These are phyloP conservation scores for Orthosia cruda DNA, from an alignment of 2,888 invertebrate genomes.

Conservation along the genomic window DNA sequence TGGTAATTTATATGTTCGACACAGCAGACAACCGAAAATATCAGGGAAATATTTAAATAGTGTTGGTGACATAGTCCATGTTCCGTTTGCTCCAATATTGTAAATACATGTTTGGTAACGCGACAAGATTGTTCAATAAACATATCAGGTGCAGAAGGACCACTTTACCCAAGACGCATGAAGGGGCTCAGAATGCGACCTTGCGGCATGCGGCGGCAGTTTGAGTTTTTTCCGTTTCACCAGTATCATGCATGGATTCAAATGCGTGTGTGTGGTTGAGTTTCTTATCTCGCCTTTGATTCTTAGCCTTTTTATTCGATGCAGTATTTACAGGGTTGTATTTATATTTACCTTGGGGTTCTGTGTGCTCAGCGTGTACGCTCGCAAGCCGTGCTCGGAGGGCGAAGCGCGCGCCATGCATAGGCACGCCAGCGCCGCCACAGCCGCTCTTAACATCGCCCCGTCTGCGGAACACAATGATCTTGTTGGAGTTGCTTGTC, in stretches of 20 bases:
- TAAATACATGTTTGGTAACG: constrained; percentile 56
- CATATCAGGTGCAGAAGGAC: constrained; percentile 21
- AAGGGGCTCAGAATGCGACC: background rate
- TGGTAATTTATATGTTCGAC: constrained; percentile 57
- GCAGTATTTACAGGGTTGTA: constrained; percentile 61
- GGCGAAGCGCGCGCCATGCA: constrained; percentile 89
- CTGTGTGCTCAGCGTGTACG: constrained; percentile 80
- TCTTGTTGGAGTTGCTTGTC: constrained; percentile 39
- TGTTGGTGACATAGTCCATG: constrained; percentile 45
- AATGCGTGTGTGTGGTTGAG: constrained; percentile 3
- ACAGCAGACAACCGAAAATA: constrained; percentile 43
- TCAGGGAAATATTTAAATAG: constrained; percentile 51
- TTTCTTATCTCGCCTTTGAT: constrained; percentile 15
- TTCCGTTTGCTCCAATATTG: constrained; percentile 54
- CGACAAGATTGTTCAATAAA: constrained; percentile 28
- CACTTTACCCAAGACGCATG: constrained; percentile 2
- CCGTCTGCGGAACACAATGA: constrained; percentile 78
- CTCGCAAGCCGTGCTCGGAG: constrained; percentile 82
- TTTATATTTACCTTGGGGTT: constrained; percentile 83
- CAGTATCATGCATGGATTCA: background rate
- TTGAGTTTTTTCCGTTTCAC: constrained; percentile 6
- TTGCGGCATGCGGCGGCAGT: background rate
- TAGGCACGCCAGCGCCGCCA: constrained; percentile 90
- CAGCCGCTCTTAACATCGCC: constrained; percentile 89
- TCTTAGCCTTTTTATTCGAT: background rate